These are phyloP conservation scores for Drosophila obscura DNA, from an alignment of 1,140 invertebrate genomes.

Conservation along the genomic window DNA sequence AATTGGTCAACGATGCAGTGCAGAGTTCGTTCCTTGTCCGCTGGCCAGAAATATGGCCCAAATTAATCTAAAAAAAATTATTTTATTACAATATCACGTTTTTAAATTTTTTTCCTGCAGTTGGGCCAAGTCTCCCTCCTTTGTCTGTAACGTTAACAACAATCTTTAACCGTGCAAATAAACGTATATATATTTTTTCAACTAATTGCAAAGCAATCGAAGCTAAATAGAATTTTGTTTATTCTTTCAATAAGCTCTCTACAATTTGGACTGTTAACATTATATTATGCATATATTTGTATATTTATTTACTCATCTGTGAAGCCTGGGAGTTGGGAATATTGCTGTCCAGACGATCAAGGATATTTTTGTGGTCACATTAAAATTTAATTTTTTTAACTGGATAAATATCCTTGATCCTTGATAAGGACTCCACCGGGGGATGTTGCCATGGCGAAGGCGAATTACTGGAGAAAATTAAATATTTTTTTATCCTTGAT, in stretches of 20 bases:
- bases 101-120: background rate
- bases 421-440: too few species aligned
- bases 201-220: slow-evolving; percentile 5
- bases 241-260: slow-evolving; percentile 59
- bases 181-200: slow-evolving; percentile 22
- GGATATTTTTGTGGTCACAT: too few species aligned
- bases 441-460: too few species aligned
- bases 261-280: slow-evolving; percentile 46
- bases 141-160: slow-evolving; percentile 4
- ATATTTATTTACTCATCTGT: slow-evolving; percentile 28
- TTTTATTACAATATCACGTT: background rate
- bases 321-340: too few species aligned
- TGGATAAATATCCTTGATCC: too few species aligned
- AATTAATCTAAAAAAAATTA: slow-evolving; percentile 59
- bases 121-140: background rate
- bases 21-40: slow-evolving; percentile 46
- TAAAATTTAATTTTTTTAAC: too few species aligned
- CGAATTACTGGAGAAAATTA: too few species aligned
- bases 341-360: too few species aligned
- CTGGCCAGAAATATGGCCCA: slow-evolving; percentile 65
- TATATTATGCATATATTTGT: slow-evolving; percentile 38
- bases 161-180: slow-evolving; percentile 6
- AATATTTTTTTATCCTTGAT: too few species aligned
- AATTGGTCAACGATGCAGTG: slow-evolving; percentile 53
- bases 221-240: slow-evolving; percentile 37